phyloP scores from a whole-genome alignment of 1,140 invertebrate species.

The Euglossa dilemma region DNA sequence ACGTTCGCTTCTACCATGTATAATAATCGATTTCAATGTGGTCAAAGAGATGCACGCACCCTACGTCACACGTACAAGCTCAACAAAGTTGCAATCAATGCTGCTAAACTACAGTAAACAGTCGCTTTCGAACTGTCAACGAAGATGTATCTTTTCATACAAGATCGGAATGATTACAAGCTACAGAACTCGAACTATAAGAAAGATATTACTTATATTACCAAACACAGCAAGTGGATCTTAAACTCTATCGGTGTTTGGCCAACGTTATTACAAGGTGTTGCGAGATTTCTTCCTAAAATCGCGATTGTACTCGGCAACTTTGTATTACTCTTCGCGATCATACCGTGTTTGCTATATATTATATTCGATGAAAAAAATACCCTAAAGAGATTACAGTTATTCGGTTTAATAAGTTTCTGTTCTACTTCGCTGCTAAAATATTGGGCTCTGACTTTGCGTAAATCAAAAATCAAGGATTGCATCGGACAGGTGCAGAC shows the following conservation, averaged over 20 bases:
- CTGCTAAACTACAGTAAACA: background rate
- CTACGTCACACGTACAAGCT: background rate
- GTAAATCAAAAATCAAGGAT: slow-evolving; percentile 9
- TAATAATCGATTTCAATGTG: background rate
- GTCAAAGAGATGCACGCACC: background rate
- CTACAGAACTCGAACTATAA: slow-evolving; percentile 22
- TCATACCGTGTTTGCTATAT: slow-evolving; percentile 41
- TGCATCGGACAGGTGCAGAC: slow-evolving; percentile 57
- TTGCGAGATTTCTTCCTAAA: background rate
- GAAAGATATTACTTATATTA: slow-evolving; percentile 15
- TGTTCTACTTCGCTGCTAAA: slow-evolving; percentile 37
- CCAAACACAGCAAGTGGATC: slow-evolving; percentile 46
- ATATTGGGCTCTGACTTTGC: slow-evolving; percentile 38
- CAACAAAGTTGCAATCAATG: slow-evolving; percentile 43
- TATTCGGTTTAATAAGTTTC: slow-evolving; percentile 37
- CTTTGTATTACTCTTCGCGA: slow-evolving; percentile 28
- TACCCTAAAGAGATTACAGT: slow-evolving; percentile 28
- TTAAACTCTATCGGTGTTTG: slow-evolving; percentile 57
- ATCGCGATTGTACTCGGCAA: slow-evolving; percentile 30
- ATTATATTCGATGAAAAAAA: slow-evolving; percentile 46
- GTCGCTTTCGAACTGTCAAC: background rate
- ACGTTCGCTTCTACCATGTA: background rate
- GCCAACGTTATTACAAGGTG: slow-evolving; percentile 16
- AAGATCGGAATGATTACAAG: background rate
- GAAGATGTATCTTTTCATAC: slow-evolving; percentile 3